Base-by-base conservation (phyloP, 2,113 vertebrate species). In the Tupaia tana region DNA sequence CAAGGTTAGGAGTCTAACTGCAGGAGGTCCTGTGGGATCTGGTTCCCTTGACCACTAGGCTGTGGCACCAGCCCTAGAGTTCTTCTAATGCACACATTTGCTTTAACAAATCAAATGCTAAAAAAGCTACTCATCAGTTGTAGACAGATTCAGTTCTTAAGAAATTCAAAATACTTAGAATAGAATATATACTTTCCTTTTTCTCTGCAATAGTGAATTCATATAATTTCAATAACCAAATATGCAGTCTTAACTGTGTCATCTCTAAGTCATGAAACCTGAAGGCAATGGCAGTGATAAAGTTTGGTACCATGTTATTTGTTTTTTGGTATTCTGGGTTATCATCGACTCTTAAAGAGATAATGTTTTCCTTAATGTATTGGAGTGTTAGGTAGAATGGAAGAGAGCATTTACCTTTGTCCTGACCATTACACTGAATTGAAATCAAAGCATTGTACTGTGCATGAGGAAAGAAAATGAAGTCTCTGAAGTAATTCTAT, bases 361-460 rank as follows among this genome's bases (percentile, higher is more conserved):
- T 85, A 97, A 92, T 81, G 56, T 20, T 98, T 90, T 93, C 71
- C 90, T 97, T 97, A 94, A 96, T 96, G 94, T 96, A 93, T 95
- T 97, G 69, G 29, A 94, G 61, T 71, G 70, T 97, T 95, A 91
- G 83, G 70, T 71, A 96, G 80, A 95, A 83, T 91, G 89, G 91
- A 95, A 96, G 94, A 89, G 85, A 93, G 16, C 14, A 88, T 93
- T 96, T 97, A 79, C 85, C 96, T 95, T 95, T 97, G 86, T 97
- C 95, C 95, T 98, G 94, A 97, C 97, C 97, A 98, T 95, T 90
- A 93, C 71, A 84, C 34, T 97, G 98, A 98, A 98, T 90, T 98
- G 94, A 97, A 98, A 97, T 90, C 79, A 96, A 89, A 97, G 85
- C 93, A 93, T 71, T 95, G 94, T 70, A 95, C 96, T 91, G 97